Percentiles rank a stretch among this genome's conserved stretches.
phyloP scores from a whole-genome alignment of 2,888 invertebrate genomes.

The Nomada ferruginata region DNA sequence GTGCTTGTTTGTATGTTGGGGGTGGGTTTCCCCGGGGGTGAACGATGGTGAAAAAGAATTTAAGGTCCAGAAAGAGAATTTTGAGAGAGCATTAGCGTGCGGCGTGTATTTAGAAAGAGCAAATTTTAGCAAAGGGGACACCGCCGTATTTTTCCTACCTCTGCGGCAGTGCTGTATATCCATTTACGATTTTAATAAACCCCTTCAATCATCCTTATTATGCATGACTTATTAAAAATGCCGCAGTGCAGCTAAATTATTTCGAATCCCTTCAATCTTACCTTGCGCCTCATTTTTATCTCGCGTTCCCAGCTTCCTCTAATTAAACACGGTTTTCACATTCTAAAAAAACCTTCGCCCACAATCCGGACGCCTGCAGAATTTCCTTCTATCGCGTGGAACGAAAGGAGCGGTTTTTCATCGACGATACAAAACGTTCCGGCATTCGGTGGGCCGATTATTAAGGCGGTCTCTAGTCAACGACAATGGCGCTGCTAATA shows the following conservation, averaged over 20 bases:
- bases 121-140: constrained; percentile 14
- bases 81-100: constrained; percentile 39
- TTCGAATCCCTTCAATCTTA: not conserved
- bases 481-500: constrained; percentile 67
- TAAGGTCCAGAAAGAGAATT: constrained; percentile 40
- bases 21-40: constrained; percentile 16
- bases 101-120: constrained; percentile 22
- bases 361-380: constrained; percentile 9
- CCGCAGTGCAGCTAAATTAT: not conserved
- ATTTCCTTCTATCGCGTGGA: constrained; percentile 10
- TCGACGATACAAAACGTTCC: constrained; percentile 47
- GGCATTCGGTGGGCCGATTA: constrained; percentile 44
- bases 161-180: not conserved
- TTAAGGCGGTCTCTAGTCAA: constrained; percentile 44
- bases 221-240: not conserved
- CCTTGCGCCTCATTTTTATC: not conserved
- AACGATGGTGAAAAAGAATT: constrained; percentile 36
- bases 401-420: constrained; percentile 32
- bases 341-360: constrained; percentile 2
- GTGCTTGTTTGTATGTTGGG: constrained; percentile 26
- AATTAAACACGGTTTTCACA: constrained; percentile 48
- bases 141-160: not conserved
- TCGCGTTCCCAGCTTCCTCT: constrained; percentile 1
- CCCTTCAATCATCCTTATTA: too few relatives aligned
- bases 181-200: not conserved